Evolutionary conservation across 2,888 invertebrate genomes (phyloP), one percentile per base, ranked within the genome.

Genomic region (Diaprepes abbreviatus): DNA sequence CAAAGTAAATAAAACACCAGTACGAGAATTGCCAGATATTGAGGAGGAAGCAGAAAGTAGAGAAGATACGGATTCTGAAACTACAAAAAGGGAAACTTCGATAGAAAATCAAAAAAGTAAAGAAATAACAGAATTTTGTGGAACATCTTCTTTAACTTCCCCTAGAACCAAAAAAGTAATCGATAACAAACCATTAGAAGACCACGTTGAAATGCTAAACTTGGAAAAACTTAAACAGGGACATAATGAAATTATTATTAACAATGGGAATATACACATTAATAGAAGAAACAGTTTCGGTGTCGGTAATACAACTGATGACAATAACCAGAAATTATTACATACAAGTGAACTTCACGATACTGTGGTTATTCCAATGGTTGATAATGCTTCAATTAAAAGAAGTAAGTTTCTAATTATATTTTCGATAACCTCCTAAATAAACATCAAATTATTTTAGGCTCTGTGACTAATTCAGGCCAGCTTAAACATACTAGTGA

Each of bases 401-500:
- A 12, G 43, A 40, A 24, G 28, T 43, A 28, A 45, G 45, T 43
- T 43, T 9, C 28, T 28, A 17, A 5, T 45, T 16, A 21, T 21
- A 5, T 17, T 14, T 36, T 1, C 9, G 3, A 17, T 40, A 17
- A 9, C 10, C 5, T 4, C 5, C 19, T 43, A n/a, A 19, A n/a
- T 21, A 10, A 19, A 21, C n/a, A 19, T 10, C n/a, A 10, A 16
- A 28, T 50, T 31, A 16, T 50, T 50, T 50, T 28, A 50, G 48
- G 28, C 12, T n/a, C 28, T 14, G 21, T 35, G 16, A 16, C 21
- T 21, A 36, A n/a, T 45, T 28, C 24, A 16, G 17, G 31, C 14
- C 38, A 79, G 68, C 79, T 88, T 67, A 73, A 85, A 68, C 86
- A 87, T 78, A 85, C 86, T n/a, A 85, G 88, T 35, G 88, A 88